Conservation (phyloP, 2,113 vertebrate species). For the Festucalex cinctus region DNA sequence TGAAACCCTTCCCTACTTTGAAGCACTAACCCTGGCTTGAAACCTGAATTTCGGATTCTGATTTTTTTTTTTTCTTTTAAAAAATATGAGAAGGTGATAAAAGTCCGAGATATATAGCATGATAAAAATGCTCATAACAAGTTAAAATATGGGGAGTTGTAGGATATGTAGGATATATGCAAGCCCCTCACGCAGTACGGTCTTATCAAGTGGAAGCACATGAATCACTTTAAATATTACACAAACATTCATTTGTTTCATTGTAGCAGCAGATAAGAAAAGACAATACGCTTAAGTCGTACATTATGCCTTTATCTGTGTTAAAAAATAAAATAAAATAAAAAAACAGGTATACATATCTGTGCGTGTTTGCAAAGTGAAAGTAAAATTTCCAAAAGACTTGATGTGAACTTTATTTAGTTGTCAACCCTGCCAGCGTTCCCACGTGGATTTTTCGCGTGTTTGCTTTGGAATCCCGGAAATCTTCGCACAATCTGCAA, state of each 20-base stretch:
- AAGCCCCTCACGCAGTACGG: constrained; percentile 14
- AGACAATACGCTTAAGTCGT: constrained; percentile 10
- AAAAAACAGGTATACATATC: constrained; percentile 7
- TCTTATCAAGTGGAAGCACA: constrained; percentile 34
- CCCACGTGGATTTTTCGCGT: constrained; percentile 60
- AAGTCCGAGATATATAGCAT: background rate
- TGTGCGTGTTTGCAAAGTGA: constrained; percentile 14
- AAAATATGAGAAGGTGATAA: background rate
- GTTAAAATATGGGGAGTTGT: background rate
- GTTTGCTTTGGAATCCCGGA: constrained; percentile 53
- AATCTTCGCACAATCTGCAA: constrained; percentile 49
- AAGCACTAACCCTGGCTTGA: background rate
- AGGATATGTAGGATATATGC: background rate
- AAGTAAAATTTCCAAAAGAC: constrained; percentile 12
- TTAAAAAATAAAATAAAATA: background rate
- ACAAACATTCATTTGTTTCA: constrained; percentile 45
- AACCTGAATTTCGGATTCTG: background rate
- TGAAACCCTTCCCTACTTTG: background rate
- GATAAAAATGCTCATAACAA: background rate
- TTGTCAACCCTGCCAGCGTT: constrained; percentile 26
- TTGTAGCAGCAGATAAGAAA: constrained; percentile 40
- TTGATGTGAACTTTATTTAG: constrained; percentile 38
- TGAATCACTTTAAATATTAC: constrained; percentile 52
- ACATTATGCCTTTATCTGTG: constrained; percentile 16
- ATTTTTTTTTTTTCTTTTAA: background rate